Evolutionary conservation across 2,888 invertebrate genomes (phyloP).

Genomic region (Andrena bicolor): DNA sequence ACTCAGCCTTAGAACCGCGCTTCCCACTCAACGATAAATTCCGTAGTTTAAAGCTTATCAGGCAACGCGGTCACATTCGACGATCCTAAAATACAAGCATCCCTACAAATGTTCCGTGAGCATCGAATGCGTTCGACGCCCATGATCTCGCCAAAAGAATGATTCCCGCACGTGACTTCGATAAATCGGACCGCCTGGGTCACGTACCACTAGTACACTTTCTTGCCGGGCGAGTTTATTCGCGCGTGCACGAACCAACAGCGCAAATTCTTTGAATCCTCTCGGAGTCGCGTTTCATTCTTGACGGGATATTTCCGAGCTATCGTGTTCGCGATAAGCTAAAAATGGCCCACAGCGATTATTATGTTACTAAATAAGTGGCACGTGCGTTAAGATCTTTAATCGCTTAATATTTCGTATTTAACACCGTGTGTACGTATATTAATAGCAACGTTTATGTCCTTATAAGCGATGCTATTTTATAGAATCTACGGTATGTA

Average conservation of each 20-base stretch:
- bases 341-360: not conserved
- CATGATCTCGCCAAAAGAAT: constrained; percentile 44
- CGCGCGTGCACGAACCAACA: constrained; percentile 21
- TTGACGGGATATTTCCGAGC: not conserved
- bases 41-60: constrained; percentile 19
- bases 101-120: constrained; percentile 27
- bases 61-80: constrained; percentile 34
- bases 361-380: not conserved
- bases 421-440: too few species aligned
- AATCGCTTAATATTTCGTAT: too few species aligned
- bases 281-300: constrained; percentile 5
- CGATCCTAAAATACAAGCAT: constrained; percentile 44
- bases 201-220: constrained; percentile 40
- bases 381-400: not conserved
- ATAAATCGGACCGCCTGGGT: constrained; percentile 42
- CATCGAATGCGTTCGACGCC: constrained; percentile 30
- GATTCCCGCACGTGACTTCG: constrained; percentile 54
- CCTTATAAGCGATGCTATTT: too few species aligned
- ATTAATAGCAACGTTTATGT: too few species aligned
- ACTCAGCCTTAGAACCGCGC: constrained; percentile 16
- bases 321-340: not conserved
- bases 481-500: too few species aligned
- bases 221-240: constrained; percentile 26
- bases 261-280: constrained; percentile 14
- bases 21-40: constrained; percentile 20